Percentiles rank a stretch among this genome's conserved stretches.
Conservation (phyloP, 2,888 invertebrate species). For the Caenorhabditis sulstoni region DNA sequence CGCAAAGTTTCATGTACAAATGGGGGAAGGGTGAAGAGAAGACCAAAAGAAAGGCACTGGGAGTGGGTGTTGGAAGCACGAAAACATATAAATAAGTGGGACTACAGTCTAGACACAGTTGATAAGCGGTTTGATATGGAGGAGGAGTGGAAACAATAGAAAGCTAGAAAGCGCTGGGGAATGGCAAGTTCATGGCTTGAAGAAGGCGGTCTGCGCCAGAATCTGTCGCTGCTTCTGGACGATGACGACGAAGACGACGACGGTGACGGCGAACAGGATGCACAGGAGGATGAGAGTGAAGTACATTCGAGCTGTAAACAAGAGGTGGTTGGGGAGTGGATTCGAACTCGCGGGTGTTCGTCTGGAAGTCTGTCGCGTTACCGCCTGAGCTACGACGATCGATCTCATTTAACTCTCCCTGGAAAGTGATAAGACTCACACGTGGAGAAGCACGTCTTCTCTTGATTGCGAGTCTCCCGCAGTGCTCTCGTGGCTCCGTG, state of each 20-base stretch:
- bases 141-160: neutral
- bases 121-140: conserved; percentile 1
- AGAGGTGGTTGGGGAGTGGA: too few relatives aligned
- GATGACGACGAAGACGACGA: conserved; percentile 58
- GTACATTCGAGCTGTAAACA: conserved; percentile 53
- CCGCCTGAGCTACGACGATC: too few relatives aligned
- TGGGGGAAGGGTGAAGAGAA: conserved; percentile 16
- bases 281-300: conserved; percentile 45
- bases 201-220: conserved; percentile 56
- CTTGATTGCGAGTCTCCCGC: conserved; percentile 21
- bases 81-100: conserved; percentile 29
- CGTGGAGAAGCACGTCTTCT: conserved; percentile 64
- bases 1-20: neutral
- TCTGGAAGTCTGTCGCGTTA: too few relatives aligned
- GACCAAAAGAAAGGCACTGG: conserved; percentile 3
- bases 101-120: conserved; percentile 21
- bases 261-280: conserved; percentile 45
- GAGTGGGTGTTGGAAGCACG: neutral
- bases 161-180: neutral
- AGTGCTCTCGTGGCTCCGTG: conserved; percentile 48
- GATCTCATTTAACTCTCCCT: too few relatives aligned
- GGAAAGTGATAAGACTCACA: conserved; percentile 50
- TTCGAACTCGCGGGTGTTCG: too few relatives aligned
- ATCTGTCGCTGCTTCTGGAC: conserved; percentile 62
- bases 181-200: conserved; percentile 55